These are phyloP conservation scores for Drosophila orosa DNA, from an alignment of 1,140 invertebrate genomes.

Conservation along the genomic window DNA sequence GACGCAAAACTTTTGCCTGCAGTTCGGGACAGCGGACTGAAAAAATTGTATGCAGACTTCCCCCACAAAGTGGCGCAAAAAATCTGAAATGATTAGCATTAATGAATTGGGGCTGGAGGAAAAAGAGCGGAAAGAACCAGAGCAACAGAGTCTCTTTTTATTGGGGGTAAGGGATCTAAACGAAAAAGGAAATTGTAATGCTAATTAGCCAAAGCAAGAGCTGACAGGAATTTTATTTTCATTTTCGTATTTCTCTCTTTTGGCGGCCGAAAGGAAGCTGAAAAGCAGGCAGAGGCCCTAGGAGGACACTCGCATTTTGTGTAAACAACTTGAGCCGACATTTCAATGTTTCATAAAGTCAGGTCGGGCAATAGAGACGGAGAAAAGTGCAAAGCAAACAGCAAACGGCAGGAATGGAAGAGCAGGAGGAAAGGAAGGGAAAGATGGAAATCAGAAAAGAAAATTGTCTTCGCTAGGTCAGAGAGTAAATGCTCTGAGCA, in stretches of 20 bases:
- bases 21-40: slow-evolving; percentile 24
- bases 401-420: slow-evolving; percentile 15
- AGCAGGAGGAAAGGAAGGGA: slow-evolving; percentile 4
- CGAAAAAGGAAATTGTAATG: slow-evolving; percentile 79
- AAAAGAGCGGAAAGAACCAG: slow-evolving; percentile 5
- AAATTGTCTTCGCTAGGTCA: slow-evolving; percentile 33
- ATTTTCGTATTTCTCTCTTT: slow-evolving; percentile 31
- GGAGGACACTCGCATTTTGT: slow-evolving; percentile 56
- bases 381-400: slow-evolving; percentile 69
- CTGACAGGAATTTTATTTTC: slow-evolving; percentile 64
- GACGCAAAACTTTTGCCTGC: slow-evolving; percentile 49
- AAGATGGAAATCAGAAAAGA: slow-evolving; percentile 44
- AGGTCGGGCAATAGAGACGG: slow-evolving; percentile 27
- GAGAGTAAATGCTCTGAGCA: slow-evolving; percentile 25
- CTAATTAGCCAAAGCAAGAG: slow-evolving; percentile 77
- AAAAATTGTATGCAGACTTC: slow-evolving; percentile 65
- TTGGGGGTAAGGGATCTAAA: slow-evolving; percentile 44
- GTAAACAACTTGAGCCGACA: slow-evolving; percentile 80
- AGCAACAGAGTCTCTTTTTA: slow-evolving; percentile 12
- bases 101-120: slow-evolving; percentile 68
- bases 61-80: slow-evolving; percentile 51
- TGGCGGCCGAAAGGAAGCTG: slow-evolving; percentile 6
- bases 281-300: slow-evolving; percentile 3
- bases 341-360: slow-evolving; percentile 80
- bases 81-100: slow-evolving; percentile 83